Evolutionary conservation across 1,140 invertebrate species (phyloP).

Genomic region (Trachymyrmex septentrionalis): DNA sequence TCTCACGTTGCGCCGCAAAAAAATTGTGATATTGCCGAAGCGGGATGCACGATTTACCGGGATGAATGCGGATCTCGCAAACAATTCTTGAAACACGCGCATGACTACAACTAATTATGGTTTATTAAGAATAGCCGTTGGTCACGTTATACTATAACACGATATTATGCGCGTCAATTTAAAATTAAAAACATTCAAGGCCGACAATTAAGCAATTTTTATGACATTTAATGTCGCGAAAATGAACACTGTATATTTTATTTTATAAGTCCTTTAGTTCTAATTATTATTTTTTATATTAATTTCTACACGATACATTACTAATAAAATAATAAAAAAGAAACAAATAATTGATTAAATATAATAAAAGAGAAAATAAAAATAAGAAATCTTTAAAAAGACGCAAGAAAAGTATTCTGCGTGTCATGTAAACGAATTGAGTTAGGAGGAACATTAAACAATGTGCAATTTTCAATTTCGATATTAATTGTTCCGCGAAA

Average conservation of each 20-base stretch:
- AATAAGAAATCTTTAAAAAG: not conserved
- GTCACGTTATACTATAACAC: conserved; percentile 28
- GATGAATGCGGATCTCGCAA: conserved; percentile 51
- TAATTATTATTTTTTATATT: not conserved
- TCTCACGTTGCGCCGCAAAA: conserved; percentile 51
- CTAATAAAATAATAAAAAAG: not conserved
- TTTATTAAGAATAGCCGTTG: not conserved
- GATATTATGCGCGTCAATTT: conserved; percentile 9
- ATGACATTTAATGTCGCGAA: conserved; percentile 3
- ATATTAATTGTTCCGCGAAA: conserved; percentile 44
- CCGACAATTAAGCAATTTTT: not conserved
- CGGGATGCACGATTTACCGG: conserved; percentile 48
- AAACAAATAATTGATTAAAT: not conserved
- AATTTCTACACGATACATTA: not conserved
- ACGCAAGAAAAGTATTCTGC: not conserved
- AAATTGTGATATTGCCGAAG: conserved; percentile 43
- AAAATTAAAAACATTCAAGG: conserved; percentile 48
- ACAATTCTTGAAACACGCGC: not conserved
- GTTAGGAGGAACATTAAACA: not conserved
- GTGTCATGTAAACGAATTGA: conserved; percentile 13
- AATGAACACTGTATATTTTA: not conserved
- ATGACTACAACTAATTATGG: not conserved
- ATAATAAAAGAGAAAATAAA: not conserved
- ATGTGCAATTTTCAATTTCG: conserved; percentile 38
- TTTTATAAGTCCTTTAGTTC: not conserved